phyloP scores from a whole-genome alignment of 1,140 invertebrate species.

The Drosophila mayri region DNA sequence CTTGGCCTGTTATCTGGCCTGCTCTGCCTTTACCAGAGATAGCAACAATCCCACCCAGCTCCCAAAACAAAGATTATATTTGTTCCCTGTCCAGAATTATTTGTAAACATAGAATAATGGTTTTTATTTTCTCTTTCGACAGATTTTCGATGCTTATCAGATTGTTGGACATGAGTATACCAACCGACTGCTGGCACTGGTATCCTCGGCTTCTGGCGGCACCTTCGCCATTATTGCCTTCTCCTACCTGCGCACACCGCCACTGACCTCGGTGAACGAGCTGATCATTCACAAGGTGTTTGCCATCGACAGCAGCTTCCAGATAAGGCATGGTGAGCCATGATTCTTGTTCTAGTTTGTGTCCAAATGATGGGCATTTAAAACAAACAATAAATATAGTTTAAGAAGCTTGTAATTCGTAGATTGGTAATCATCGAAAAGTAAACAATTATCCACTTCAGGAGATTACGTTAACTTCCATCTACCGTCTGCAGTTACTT shows the following conservation, averaged over 20 bases:
- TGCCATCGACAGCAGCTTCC: slow-evolving; percentile 89
- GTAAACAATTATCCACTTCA: neutral
- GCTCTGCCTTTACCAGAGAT: neutral
- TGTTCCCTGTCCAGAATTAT: neutral
- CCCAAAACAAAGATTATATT: neutral
- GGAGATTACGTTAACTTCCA: neutral
- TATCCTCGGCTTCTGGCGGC: slow-evolving; percentile 87
- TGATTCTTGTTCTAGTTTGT: neutral
- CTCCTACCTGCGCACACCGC: slow-evolving; percentile 86
- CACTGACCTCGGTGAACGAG: slow-evolving; percentile 87
- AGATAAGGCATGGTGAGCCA: slow-evolving; percentile 87
- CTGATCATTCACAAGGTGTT: slow-evolving; percentile 89
- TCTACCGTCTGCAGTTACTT: neutral
- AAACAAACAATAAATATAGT: neutral
- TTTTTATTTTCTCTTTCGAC: neutral
- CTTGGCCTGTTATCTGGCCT: neutral
- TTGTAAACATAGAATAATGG: neutral
- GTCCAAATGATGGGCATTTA: too few species aligned
- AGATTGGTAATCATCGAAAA: too few species aligned
- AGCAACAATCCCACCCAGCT: neutral
- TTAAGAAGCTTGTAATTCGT: neutral
- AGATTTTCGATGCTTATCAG: slow-evolving; percentile 84
- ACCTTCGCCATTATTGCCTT: slow-evolving; percentile 89
- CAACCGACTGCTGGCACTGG: slow-evolving; percentile 87
- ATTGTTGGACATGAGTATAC: slow-evolving; percentile 78